A percentile compares a stretch with the other conserved stretches of the same genome.
Conservation (phyloP, 2,888 invertebrate species). For the Philonicus albiceps region DNA sequence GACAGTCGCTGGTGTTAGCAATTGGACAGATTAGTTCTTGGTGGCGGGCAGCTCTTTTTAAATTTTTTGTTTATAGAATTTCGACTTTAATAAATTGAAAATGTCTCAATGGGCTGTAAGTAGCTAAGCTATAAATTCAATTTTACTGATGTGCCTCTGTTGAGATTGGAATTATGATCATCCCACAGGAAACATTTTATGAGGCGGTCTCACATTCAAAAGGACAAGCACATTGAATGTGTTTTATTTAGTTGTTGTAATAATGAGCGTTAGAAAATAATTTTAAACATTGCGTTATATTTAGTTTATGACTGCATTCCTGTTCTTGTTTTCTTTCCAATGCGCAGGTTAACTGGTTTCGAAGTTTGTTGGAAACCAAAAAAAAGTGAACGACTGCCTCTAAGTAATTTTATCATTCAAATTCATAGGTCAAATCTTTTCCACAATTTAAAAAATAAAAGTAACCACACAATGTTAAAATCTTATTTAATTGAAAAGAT, state of each 20-base stretch:
- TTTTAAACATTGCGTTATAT: background rate
- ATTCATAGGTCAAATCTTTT: no score
- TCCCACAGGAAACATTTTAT: background rate
- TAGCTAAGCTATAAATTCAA: background rate
- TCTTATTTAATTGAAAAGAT: no score
- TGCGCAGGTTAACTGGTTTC: background rate
- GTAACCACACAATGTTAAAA: no score
- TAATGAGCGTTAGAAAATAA: background rate
- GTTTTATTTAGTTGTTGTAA: background rate
- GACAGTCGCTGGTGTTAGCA: background rate
- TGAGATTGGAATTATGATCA: background rate
- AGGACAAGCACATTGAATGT: background rate
- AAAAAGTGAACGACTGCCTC: no score
- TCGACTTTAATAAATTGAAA: background rate
- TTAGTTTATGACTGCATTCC: background rate
- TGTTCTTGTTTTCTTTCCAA: background rate
- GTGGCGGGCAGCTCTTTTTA: background rate
- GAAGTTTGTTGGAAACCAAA: no score
- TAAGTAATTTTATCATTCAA: no score
- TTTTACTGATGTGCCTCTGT: background rate
- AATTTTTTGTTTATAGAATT: background rate
- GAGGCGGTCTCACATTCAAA: background rate
- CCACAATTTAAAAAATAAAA: no score
- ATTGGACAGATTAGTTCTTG: background rate
- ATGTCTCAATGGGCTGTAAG: background rate